phyloP scores from a whole-genome alignment of 2,888 invertebrate species.

The Epinotia nisella region DNA sequence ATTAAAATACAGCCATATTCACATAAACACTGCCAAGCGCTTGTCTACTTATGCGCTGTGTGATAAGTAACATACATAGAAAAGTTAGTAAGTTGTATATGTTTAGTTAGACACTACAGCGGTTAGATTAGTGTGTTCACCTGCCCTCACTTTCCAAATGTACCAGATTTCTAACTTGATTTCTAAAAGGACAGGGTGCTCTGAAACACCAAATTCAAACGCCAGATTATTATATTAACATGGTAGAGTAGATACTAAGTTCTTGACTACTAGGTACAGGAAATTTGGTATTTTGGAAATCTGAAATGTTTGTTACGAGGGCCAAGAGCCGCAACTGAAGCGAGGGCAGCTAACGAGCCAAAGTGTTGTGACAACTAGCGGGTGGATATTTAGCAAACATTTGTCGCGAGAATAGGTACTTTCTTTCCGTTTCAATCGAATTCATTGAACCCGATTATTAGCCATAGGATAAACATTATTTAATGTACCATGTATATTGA shows the following conservation, averaged over 20 bases:
- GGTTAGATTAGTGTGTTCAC: conserved; percentile 32
- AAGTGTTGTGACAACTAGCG: conserved; percentile 30
- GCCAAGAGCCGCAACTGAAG: conserved; percentile 19
- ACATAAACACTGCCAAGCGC: conserved; percentile 43
- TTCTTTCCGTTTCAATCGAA: neutral
- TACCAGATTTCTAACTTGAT: conserved; percentile 3
- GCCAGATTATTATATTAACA: neutral
- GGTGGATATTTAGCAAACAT: conserved; percentile 13
- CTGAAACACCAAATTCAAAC: neutral
- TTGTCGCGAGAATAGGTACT: neutral
- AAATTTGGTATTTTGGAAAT: conserved; percentile 20
- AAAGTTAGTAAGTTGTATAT: conserved; percentile 29
- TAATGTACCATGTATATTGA: conserved; percentile 12
- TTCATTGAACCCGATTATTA: conserved; percentile 9
- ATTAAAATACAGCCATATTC: conserved; percentile 37
- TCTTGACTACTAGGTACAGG: neutral
- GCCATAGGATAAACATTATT: neutral
- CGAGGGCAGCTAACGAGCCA: conserved; percentile 25
- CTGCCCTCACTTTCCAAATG: conserved; percentile 6
- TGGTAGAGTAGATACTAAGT: neutral
- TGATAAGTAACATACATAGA: conserved; percentile 39
- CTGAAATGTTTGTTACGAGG: neutral
- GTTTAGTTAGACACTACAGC: conserved; percentile 38
- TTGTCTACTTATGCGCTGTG: conserved; percentile 36
- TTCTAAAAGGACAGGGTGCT: neutral